Evolutionary conservation across 2,888 invertebrate genomes (phyloP), one percentile per base, ranked within the genome.

Genomic region (Steinernema hermaphroditum): DNA sequence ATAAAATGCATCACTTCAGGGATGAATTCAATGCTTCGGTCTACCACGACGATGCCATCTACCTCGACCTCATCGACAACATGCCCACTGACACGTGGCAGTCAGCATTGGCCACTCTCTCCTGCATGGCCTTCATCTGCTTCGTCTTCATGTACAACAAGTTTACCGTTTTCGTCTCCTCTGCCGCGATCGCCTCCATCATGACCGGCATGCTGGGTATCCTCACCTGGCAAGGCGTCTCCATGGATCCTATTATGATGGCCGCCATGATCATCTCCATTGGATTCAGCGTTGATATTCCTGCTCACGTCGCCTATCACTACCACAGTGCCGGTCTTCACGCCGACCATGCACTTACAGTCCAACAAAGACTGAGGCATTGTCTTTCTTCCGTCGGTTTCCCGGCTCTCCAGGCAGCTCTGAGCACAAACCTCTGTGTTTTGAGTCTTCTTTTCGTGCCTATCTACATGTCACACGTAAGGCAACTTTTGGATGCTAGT

Each of bases 201-300:
- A 80, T 80, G 71, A 70, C 74, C 50, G 80, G 80, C 70, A 81
- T 82, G 34, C 75, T 83, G 22, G 83, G 82, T 41, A 79, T 80
- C 27, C 75, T 83, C 8, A 80, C 79, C 1, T 77, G 78, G 73
- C 72, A 73, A 54, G 78, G 79, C 22, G 76, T 77, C 8, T 79
- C 82, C 70, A 76, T 83, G 69, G 83, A 83, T 69, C 83, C 82
- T 8, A 82, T 83, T 29, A 80, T 81, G 32, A 82, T 83, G 82
- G 81, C 82, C 24, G 81, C 82, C 0, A 74, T 83, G 72, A 82
- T 83, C 68, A 83, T 83, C 34, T 82, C 82, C 1, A 82, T 83
- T 71, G 83, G 83, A 68, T 83, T 83, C 73, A 79, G 80, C 29
- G 83, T 83, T 24, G 83, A 83, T 73, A 83, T 83, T 32, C 83